These are phyloP conservation scores for Eudyptes chrysolophus DNA, from an alignment of 2,113 vertebrate genomes.

Conservation along the genomic window DNA sequence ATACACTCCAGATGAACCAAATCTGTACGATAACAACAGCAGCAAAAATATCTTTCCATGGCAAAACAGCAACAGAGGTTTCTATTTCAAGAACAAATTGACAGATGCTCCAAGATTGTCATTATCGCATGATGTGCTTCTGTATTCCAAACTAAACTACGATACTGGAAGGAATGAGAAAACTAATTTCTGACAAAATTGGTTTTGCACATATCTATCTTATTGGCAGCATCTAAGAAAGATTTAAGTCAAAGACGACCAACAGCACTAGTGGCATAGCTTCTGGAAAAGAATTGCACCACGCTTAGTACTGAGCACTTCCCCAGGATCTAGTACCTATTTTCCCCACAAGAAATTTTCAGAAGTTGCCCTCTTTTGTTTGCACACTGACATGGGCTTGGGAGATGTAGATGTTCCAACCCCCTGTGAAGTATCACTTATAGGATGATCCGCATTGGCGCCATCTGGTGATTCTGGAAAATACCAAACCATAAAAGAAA, in stretches of 20 bases:
- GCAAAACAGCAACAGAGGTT: conserved; percentile 1
- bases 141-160: neutral
- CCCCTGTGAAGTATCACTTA: neutral
- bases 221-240: neutral
- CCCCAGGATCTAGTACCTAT: neutral
- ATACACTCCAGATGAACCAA: neutral
- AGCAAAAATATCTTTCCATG: neutral
- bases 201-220: neutral
- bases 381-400: neutral
- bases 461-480: conserved; percentile 58
- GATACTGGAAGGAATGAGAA: neutral
- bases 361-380: neutral
- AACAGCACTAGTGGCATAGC: neutral
- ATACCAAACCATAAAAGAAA: neutral
- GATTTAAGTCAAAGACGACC: neutral
- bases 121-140: neutral
- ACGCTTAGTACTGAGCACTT: neutral
- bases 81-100: conserved; percentile 21
- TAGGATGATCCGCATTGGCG: neutral
- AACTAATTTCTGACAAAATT: neutral
- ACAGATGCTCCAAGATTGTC: neutral
- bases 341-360: neutral
- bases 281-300: neutral
- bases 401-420: neutral
- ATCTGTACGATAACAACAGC: neutral